A percentile compares a stretch with the other conserved stretches of the same genome.
phyloP scores from a whole-genome alignment of 2,113 vertebrate species.

The Urocitellus parryii region DNA sequence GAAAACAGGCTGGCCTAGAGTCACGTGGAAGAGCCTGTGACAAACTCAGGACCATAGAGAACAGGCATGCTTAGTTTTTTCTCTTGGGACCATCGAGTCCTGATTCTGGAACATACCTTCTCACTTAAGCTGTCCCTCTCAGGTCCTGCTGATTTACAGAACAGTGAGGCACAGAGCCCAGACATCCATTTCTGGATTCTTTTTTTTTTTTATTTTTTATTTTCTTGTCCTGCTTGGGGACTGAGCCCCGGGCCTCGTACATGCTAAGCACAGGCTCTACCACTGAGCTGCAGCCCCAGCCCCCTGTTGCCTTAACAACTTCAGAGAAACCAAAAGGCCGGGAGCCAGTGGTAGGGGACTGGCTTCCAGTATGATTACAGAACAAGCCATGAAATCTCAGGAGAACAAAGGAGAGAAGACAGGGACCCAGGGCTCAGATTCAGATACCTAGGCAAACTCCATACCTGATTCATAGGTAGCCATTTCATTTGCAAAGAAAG shows the following conservation, averaged over 20 bases:
- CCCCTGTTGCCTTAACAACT: not conserved
- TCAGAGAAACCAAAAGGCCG: not conserved
- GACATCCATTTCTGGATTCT: not conserved
- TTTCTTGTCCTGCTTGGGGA: not conserved
- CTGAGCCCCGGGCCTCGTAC: no score
- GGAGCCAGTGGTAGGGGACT: not conserved
- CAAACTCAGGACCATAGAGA: not conserved
- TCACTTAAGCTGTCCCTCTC: not conserved
- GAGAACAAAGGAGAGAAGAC: not conserved
- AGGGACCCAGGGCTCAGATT: not conserved
- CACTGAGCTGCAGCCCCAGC: not conserved
- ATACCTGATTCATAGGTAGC: not conserved
- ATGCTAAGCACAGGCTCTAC: fast-evolving
- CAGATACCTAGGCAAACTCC: not conserved
- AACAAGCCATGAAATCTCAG: not conserved
- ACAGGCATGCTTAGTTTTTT: not conserved
- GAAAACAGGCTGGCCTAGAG: not conserved
- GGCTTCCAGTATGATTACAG: not conserved
- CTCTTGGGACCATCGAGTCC: not conserved
- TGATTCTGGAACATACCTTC: not conserved
- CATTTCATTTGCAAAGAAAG: not conserved
- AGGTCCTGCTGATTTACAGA: not conserved
- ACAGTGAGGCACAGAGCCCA: not conserved
- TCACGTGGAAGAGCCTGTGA: not conserved
- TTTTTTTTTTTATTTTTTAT: not conserved